A percentile compares a stretch with the other conserved stretches of the same genome.
Conservation (phyloP, 2,888 invertebrate genomes). For the Meteorus colon region DNA sequence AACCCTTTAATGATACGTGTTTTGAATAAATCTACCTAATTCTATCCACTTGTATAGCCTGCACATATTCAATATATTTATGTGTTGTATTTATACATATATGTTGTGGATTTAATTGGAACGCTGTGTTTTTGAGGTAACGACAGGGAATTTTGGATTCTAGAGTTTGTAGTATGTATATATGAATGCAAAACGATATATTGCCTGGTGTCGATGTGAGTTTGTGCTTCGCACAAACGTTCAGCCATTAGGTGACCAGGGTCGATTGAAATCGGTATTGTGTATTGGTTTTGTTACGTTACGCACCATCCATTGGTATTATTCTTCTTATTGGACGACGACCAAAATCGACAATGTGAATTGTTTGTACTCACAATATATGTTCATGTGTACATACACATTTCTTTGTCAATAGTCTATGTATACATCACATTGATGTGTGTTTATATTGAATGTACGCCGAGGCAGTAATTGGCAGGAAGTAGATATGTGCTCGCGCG, state of each 20-base stretch:
- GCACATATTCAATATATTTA: background rate
- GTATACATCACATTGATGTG: constrained; percentile 18
- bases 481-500: constrained; percentile 11
- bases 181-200: constrained; percentile 25
- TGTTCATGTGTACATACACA: constrained; percentile 20
- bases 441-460: constrained; percentile 9
- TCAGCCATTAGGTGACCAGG: constrained; percentile 28
- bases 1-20: background rate
- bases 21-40: background rate
- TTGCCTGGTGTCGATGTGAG: constrained; percentile 34
- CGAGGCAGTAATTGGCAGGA: constrained; percentile 23
- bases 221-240: constrained; percentile 28
- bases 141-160: constrained; percentile 10
- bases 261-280: constrained; percentile 27
- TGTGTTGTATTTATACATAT: background rate
- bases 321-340: constrained; percentile 43
- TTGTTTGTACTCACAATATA: constrained; percentile 29
- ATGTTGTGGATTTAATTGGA: constrained; percentile 20
- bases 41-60: background rate
- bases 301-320: constrained; percentile 36
- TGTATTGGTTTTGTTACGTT: constrained; percentile 39
- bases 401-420: constrained; percentile 14
- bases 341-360: constrained; percentile 16
- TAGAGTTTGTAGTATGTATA: constrained; percentile 24
- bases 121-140: constrained; percentile 15